Base-by-base conservation (phyloP, 2,797 vertebrate species). In the Galaxias olidus region DNA sequence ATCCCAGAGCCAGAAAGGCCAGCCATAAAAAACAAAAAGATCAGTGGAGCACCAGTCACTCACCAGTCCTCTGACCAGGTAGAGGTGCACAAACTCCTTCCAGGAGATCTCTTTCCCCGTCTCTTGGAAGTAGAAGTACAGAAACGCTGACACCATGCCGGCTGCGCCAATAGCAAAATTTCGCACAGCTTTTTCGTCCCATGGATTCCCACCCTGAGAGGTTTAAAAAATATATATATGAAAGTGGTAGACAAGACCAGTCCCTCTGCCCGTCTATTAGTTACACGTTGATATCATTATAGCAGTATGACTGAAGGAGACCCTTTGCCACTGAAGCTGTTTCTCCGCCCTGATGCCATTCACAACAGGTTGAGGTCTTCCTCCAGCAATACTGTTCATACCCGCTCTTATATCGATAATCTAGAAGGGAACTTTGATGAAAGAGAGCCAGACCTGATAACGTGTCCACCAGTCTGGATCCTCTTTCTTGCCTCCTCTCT, bases 31-130 rank as follows among this genome's bases (percentile, higher is more conserved):
- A 30, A 3, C 3, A 30, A n/a, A n/a, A n/a, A n/a, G n/a, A 30
- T 30, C 18, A 52, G 7, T 18, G 8, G 20, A 41, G 4, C 20
- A n/a, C 45, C 20, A 9, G 14, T 14, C 8, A 71, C 92, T 90
- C 76, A 94, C 93, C 91, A 93, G 66, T 63, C 91, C 91, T 70
- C 80, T 88, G 48, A 78, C 89, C 72, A 94, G 69, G 80, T 91
- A 94, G 62, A 78, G 66, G 45, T 92, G 83, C 4, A 93, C 89
- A 72, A 94, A 94, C 57, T 93, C 92, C 71, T 86, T 92, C 93
- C 92, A 94, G 56, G 83, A 91, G 79, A 94, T 91, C 81, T 95
- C 91, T 72, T 77, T 84, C 49, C 92, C 92, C 0, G 82, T 77
- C 59, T 93, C 90, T 71, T 79, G 72, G 61, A 92, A 84, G 76